These are phyloP conservation scores for Tenualosa ilisha DNA, from an alignment of 2,797 vertebrate genomes.

Conservation along the genomic window DNA sequence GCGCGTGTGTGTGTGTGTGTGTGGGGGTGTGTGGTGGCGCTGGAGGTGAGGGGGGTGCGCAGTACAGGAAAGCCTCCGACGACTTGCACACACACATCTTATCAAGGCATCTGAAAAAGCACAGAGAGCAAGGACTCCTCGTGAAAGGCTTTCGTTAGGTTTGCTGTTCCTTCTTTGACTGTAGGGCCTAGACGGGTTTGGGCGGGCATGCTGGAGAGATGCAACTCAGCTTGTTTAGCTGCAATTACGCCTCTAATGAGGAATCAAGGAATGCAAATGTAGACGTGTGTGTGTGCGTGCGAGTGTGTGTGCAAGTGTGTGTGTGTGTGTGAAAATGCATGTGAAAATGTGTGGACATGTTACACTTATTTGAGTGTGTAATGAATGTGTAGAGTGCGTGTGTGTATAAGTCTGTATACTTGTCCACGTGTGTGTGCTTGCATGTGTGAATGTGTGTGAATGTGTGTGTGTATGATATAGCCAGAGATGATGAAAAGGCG, in stretches of 20 bases:
- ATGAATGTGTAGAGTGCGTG: background rate
- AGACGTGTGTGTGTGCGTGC: conserved; percentile 41
- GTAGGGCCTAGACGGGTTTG: conserved; percentile 5
- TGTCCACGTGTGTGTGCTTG: background rate
- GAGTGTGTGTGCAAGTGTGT: conserved; percentile 26
- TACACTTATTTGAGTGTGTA: background rate
- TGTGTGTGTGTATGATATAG: conserved; percentile 31
- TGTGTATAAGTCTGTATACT: background rate
- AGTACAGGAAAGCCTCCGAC: background rate
- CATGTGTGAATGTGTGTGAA: background rate
- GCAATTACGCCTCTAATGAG: conserved; percentile 2
- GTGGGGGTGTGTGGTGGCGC: background rate
- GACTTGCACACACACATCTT: background rate
- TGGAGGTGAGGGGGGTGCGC: background rate
- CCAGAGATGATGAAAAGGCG: conserved; percentile 41
- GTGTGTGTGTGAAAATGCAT: conserved; percentile 29
- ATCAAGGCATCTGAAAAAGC: conserved; percentile 21
- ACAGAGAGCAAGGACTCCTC: background rate
- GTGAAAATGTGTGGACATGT: conserved; percentile 28
- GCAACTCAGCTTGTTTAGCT: background rate
- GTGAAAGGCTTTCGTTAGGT: background rate
- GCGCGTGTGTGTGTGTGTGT: conserved; percentile 8
- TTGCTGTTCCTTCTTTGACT: background rate
- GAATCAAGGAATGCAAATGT: conserved; percentile 28
- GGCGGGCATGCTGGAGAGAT: background rate